These are phyloP conservation scores for Prionace glauca DNA, from an alignment of 2,797 vertebrate genomes.

Conservation along the genomic window DNA sequence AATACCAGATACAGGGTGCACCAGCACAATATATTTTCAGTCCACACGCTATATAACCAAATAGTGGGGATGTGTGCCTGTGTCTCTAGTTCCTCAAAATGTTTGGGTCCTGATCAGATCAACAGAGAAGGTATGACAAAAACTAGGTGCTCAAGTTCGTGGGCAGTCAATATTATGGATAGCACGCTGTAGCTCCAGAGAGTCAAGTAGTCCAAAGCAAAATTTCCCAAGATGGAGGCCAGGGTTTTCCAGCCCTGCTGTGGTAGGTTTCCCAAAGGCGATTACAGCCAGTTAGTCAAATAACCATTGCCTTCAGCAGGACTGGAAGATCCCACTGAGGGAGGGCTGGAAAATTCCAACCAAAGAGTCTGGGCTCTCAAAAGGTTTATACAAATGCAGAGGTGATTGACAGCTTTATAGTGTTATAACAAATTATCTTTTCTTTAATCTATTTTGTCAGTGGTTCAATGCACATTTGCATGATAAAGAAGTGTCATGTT, in stretches of 20 bases:
- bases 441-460: too few species aligned
- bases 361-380: not conserved
- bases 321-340: too few species aligned
- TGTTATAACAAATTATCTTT: too few species aligned
- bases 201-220: not conserved
- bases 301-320: too few species aligned
- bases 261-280: too few species aligned
- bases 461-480: too few species aligned
- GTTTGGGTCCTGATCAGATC: not conserved
- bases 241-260: too few species aligned
- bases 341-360: too few species aligned
- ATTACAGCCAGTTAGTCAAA: too few species aligned
- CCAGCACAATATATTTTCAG: not conserved
- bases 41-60: not conserved
- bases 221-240: not conserved
- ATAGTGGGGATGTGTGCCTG: not conserved
- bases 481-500: too few species aligned
- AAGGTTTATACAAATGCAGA: too few species aligned
- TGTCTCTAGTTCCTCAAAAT: not conserved
- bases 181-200: not conserved
- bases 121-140: not conserved
- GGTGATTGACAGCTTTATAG: too few species aligned
- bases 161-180: not conserved
- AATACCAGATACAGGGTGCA: not conserved
- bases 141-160: not conserved